Evolutionary conservation across 2,888 invertebrate genomes (phyloP).

Genomic region (Hermodice carunculata): DNA sequence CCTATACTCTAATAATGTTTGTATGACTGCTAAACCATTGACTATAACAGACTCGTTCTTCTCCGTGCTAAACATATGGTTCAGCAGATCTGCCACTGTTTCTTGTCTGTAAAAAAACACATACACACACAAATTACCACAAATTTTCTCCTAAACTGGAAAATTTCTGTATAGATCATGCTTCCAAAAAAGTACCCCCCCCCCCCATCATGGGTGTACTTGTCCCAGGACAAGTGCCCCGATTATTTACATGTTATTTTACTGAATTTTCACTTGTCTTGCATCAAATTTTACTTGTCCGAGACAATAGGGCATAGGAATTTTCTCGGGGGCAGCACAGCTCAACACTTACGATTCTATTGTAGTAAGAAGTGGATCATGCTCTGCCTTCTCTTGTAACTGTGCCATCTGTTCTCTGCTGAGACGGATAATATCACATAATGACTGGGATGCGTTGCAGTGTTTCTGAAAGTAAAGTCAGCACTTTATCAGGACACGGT

Average conservation of each 20-base stretch:
- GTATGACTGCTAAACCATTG: conserved; percentile 84
- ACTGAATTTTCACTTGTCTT: no score
- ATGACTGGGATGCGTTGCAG: conserved; percentile 87
- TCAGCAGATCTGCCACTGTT: conserved; percentile 79
- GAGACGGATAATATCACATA: conserved; percentile 85
- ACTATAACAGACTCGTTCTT: conserved; percentile 77
- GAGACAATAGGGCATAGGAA: no score
- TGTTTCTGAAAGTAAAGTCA: conserved; percentile 78
- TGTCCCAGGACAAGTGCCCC: no score
- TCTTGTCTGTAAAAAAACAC: conserved; percentile 72
- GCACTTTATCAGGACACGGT: no score
- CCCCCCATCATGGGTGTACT: no score
- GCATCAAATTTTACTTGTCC: no score
- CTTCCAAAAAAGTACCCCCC: no score
- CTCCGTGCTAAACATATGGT: conserved; percentile 81
- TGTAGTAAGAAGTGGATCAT: conserved; percentile 80
- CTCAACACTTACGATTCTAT: conserved; percentile 78
- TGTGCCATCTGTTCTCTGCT: conserved; percentile 67
- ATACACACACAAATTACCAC: no score
- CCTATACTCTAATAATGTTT: conserved; percentile 76
- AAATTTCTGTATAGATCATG: no score
- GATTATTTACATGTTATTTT: no score
- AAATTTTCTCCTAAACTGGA: no score
- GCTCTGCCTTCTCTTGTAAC: conserved; percentile 75
- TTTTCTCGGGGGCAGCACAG: neutral